Base-by-base conservation (phyloP, 1,140 invertebrate species). In the Pemphigus obesinymphae region DNA sequence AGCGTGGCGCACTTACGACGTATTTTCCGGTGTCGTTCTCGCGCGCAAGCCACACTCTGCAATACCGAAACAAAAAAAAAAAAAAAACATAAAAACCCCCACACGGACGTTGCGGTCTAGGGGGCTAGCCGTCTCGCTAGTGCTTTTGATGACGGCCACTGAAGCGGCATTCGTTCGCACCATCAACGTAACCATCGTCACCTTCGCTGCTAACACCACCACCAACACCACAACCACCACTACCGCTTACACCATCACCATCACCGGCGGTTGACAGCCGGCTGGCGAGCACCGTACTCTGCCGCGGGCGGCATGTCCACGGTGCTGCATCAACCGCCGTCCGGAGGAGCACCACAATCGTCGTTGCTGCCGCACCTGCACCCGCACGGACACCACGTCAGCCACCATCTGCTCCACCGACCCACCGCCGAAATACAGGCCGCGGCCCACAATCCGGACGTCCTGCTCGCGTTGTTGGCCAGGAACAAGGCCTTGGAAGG, bases 401-500 rank as follows among this genome's bases (percentile, higher is more conserved):
- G 84, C 83, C 82, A 84, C 6, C 83, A 86, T 45, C 11, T 82
- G 85, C 88, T 87, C 83, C 88, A 87, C 82, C 86, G 89, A 70
- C 87, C 90, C 82, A 88, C 89, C 45, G 7, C 83, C 37, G 75
- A 78, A 26, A 17, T 78, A 5, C 89, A 89, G 86, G 88, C 89
- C 34, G 87, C 89, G 80, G 89, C 88, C 45, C 84, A 84, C 53
- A 92, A 92, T 87, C 91, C 94, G n/a, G 94, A 96, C 85, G 92
- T 95, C 68, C 89, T 96, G 37, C 88, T 95, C 5, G 94, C 94
- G 2, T 89, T 96, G 31, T 89, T 96, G 55, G 93, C 94, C 23
- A 91, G 94, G 85, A 96, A 96, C 88, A 95, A 95, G 87, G 92
- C 92, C 83, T 89, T 96, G 13, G 94, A 96, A 94, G 94, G 95